Conservation (phyloP, 1,140 invertebrate genomes). For the Arctopsyche grandis region DNA sequence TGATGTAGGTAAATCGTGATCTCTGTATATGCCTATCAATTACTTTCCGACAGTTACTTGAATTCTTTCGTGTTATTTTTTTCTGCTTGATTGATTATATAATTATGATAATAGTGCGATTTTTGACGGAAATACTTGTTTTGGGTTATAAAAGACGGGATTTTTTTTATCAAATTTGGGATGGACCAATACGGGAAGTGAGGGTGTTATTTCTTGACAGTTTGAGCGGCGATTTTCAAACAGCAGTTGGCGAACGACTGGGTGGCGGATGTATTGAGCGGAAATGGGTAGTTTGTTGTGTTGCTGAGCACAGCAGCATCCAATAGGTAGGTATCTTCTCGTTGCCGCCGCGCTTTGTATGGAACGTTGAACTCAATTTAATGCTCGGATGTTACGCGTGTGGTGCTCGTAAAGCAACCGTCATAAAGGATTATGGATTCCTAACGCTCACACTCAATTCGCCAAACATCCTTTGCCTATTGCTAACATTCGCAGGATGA, state of each 20-base stretch:
- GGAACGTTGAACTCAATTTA: conserved; percentile 50
- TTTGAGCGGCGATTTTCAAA: neutral
- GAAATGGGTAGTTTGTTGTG: conserved; percentile 53
- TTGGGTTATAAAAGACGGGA: too few species aligned
- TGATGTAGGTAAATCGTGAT: neutral
- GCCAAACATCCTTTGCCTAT: neutral
- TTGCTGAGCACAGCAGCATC: neutral
- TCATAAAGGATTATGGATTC: conserved; percentile 21
- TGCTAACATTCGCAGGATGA: too few species aligned
- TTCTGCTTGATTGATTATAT: too few species aligned
- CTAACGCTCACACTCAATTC: neutral
- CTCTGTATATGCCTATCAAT: neutral
- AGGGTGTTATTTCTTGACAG: neutral
- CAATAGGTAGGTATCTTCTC: neutral
- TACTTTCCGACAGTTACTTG: neutral
- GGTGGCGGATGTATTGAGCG: conserved; percentile 51
- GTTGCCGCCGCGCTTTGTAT: conserved; percentile 16
- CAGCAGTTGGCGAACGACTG: neutral
- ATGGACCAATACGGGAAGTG: neutral
- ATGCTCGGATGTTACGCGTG: neutral
- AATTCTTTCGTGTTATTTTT: too few species aligned
- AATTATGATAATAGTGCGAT: too few species aligned
- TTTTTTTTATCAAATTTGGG: neutral
- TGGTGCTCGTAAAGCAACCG: conserved; percentile 5
- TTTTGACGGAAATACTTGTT: too few species aligned